These are phyloP conservation scores for Chaenocephalus aceratus DNA, from an alignment of 2,113 vertebrate species.

Conservation along the genomic window DNA sequence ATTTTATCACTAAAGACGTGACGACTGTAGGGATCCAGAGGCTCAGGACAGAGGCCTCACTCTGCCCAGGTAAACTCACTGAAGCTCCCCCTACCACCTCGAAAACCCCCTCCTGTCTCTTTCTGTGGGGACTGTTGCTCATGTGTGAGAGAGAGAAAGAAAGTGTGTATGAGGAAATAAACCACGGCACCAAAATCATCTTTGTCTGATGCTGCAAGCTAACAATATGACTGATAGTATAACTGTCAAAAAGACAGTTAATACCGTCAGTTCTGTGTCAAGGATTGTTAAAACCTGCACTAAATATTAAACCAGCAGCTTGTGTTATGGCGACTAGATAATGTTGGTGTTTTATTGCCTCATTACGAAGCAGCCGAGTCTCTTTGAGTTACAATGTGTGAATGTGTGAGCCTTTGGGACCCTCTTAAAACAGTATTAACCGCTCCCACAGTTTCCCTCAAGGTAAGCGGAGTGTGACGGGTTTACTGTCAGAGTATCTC, in stretches of 20 bases:
- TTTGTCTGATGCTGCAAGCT: not conserved
- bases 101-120: conserved; percentile 16
- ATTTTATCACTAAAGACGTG: conserved; percentile 70
- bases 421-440: conserved; percentile 24
- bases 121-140: conserved; percentile 40
- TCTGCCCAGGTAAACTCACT: conserved; percentile 72
- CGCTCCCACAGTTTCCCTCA: conserved; percentile 7
- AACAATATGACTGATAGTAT: too few species aligned
- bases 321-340: not conserved
- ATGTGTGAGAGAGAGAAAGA: too few species aligned
- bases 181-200: conserved; percentile 31
- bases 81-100: not conserved
- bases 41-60: conserved; percentile 52
- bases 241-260: too few species aligned
- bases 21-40: conserved; percentile 61
- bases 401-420: conserved; percentile 32
- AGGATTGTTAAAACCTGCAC: not conserved
- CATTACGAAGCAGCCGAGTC: not conserved
- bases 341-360: conserved; percentile 34
- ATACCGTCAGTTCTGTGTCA: not conserved
- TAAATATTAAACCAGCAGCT: too few species aligned
- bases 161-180: not conserved
- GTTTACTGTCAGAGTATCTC: conserved; percentile 7
- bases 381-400: conserved; percentile 5
- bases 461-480: conserved; percentile 15